These are phyloP conservation scores for Halcyon malimbica DNA, from an alignment of 2,113 vertebrate species.

Conservation along the genomic window DNA sequence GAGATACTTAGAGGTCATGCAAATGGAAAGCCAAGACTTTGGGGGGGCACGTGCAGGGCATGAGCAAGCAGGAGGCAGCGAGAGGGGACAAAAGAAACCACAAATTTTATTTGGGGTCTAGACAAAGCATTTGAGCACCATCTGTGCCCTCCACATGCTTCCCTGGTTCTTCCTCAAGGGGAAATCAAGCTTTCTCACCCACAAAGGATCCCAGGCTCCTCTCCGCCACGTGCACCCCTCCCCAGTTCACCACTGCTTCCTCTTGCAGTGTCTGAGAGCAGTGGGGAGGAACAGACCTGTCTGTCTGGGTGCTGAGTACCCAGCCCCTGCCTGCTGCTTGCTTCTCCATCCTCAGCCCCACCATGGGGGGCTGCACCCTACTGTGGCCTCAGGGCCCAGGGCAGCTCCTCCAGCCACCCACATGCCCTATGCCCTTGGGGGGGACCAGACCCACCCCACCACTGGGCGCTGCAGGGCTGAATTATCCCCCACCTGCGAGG, in stretches of 20 bases:
- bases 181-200: neutral
- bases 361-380: neutral
- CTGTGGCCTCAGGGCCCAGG: fast-evolving
- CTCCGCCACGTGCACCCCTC: neutral
- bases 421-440: fast-evolving
- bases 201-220: neutral
- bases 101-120: neutral
- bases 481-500: fast-evolving
- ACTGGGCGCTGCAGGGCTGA: fast-evolving
- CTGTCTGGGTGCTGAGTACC: neutral
- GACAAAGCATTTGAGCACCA: neutral
- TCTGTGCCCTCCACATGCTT: neutral
- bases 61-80: neutral
- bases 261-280: conserved; percentile 31
- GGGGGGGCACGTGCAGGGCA: fast-evolving
- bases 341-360: neutral
- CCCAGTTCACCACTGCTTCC: neutral
- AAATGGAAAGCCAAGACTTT: neutral
- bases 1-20: fast-evolving
- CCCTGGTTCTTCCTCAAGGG: neutral
- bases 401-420: neutral
- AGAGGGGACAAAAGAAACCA: neutral
- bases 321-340: neutral
- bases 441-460: neutral
- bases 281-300: neutral